Percentiles rank a stretch among this genome's conserved stretches.
These are phyloP conservation scores for Pseudotriccus pelzelni DNA, from an alignment of 2,797 vertebrate genomes.

Conservation along the genomic window DNA sequence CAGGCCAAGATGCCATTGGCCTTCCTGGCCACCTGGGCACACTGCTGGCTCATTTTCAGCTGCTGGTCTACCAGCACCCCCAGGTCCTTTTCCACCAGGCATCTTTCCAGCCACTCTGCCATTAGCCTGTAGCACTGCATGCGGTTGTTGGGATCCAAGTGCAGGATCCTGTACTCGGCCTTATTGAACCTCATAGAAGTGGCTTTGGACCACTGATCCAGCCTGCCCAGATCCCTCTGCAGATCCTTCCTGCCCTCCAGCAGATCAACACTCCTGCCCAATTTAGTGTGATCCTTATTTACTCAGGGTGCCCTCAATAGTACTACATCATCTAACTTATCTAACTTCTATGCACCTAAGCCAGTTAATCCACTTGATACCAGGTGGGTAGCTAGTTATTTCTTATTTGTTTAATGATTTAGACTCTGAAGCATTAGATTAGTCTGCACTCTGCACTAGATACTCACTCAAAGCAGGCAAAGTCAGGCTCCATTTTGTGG, in stretches of 20 bases:
- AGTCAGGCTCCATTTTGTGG: background rate
- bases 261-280: background rate
- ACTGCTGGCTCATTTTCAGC: background rate
- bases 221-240: background rate
- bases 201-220: background rate
- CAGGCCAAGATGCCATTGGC: background rate
- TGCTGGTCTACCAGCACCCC: background rate
- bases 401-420: background rate
- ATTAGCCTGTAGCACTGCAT: background rate
- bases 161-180: fast-evolving
- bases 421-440: background rate
- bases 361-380: background rate
- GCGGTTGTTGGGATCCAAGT: fast-evolving
- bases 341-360: background rate
- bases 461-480: background rate
- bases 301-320: background rate
- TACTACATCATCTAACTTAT: background rate
- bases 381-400: background rate
- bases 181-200: fast-evolving
- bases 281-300: no score
- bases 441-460: background rate
- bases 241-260: background rate
- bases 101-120: background rate
- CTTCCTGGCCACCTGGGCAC: background rate
- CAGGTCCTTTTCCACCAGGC: background rate